A percentile compares a stretch with the other conserved stretches of the same genome.
Evolutionary conservation across 2,888 invertebrate species (phyloP).

Genomic region (Temnothorax ravouxi): DNA sequence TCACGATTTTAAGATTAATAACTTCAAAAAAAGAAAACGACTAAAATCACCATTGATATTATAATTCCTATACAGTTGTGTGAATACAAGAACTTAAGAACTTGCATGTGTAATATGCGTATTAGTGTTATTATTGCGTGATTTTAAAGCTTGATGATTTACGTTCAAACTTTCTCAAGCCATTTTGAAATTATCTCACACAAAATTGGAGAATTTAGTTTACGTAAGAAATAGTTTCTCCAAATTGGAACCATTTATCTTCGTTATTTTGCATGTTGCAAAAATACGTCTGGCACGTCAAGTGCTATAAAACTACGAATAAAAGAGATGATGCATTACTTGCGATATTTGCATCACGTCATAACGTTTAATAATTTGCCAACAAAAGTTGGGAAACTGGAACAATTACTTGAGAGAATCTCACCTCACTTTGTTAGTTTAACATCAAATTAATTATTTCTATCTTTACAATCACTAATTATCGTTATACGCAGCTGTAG

Average conservation of each 20-base stretch:
- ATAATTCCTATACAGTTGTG: background rate
- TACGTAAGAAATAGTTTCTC: conserved; percentile 70
- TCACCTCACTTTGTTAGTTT: background rate
- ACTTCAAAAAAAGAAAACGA: background rate
- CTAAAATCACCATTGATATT: background rate
- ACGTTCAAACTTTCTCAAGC: conserved; percentile 60
- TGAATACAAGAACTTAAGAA: background rate
- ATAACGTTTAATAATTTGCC: background rate
- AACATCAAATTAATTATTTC: conserved; percentile 21
- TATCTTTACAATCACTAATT: conserved; percentile 3
- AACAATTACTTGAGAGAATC: background rate
- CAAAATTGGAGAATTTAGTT: conserved; percentile 50
- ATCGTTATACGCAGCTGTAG: conserved; percentile 3
- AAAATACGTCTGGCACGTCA: conserved; percentile 7
- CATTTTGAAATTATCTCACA: conserved; percentile 56
- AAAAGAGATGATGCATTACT: conserved; percentile 1
- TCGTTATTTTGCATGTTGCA: conserved; percentile 54
- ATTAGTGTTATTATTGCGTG: conserved; percentile 4
- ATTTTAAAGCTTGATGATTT: conserved; percentile 43
- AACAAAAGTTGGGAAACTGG: background rate
- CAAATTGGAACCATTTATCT: conserved; percentile 63
- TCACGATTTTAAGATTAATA: background rate
- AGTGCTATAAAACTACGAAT: background rate
- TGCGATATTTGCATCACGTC: background rate
- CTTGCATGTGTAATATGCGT: conserved; percentile 6